Evolutionary conservation across 2,888 invertebrate species (phyloP).

Genomic region (Lasioglossum figueresi): DNA sequence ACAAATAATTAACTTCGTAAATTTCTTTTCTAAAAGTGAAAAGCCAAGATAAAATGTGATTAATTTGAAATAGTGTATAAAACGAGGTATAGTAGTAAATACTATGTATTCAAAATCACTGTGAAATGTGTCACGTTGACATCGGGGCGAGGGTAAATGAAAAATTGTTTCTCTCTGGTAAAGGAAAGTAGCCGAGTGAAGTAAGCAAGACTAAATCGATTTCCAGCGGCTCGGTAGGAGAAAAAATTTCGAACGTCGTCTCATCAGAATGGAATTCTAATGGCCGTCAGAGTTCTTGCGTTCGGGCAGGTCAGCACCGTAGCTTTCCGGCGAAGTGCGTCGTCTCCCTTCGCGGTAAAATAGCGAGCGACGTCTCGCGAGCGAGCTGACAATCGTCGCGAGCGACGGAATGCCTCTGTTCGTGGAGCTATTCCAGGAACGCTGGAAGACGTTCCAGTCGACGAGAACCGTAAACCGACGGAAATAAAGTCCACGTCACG

Average conservation of each 20-base stretch:
- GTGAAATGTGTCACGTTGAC: background rate
- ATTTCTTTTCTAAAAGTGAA: too few relatives aligned
- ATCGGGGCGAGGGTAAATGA: background rate
- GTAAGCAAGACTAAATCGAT: background rate
- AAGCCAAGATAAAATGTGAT: too few relatives aligned
- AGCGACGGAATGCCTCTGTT: constrained; percentile 40
- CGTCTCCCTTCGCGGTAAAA: constrained; percentile 19
- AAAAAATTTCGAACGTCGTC: constrained; percentile 27
- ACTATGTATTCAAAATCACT: background rate
- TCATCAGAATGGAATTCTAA: constrained; percentile 49
- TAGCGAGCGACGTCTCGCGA: constrained; percentile 26
- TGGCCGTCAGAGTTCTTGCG: constrained; percentile 37
- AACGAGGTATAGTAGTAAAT: background rate
- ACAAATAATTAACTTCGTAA: too few relatives aligned
- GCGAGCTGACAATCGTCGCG: constrained; percentile 35
- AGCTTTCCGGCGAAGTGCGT: constrained; percentile 35
- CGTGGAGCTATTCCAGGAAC: constrained; percentile 55
- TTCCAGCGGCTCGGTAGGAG: background rate
- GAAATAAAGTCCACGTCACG: constrained; percentile 38
- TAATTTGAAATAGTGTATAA: too few relatives aligned
- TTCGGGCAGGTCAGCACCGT: constrained; percentile 28
- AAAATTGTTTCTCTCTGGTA: background rate
- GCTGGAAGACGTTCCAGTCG: constrained; percentile 34
- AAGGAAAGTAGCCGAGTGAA: background rate
- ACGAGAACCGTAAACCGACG: constrained; percentile 44